Evolutionary conservation across 2,113 vertebrate species (phyloP), one percentile per base, ranked within the genome.

Genomic region (Cryptomyrus ogoouensis): DNA sequence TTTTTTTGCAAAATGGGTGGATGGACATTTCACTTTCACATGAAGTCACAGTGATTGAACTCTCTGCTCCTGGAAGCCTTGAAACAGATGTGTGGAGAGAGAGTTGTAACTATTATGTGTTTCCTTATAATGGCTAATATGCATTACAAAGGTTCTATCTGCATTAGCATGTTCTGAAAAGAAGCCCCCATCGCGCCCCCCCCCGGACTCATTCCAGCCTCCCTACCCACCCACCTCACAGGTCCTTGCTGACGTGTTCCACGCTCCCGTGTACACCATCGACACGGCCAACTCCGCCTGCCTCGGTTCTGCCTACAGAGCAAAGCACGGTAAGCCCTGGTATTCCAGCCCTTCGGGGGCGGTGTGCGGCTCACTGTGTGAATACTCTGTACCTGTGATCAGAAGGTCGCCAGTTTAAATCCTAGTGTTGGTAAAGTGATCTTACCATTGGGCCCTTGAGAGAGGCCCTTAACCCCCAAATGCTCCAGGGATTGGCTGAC

Each of bases 201-300:
- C 39, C 31, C 39, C 7, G 35, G 47, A 53, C 58, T 83, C 27
- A 62, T 27, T 49, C 80, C 83, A 52, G 47, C 62, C 58, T 24
- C 44, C 52, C 62, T 66, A 35, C 86, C 83, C 52, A 21, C 89
- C 50, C 9, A 70, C 66, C 80, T 42, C 89, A 47, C 94, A 99
- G 98, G 97, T 99, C 66, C 93, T 99, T 83, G 96, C 97, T 0
- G 98, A 99, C 0, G 97, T 99, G 77, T 99, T 99, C 91, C 95
- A 93, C 0, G 96, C 96, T 19, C 97, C 98, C 0, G 98, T 99
- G 62, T 98, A 96, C 93, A 96, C 97, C 91, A 97, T 96, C 0
- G 96, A 99, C 89, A 96, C 98, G 0, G 91, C 97, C 53, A 97
- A 97, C 94, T 99, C 98, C 0, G 96, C 98, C 87, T 98, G 98